Evolutionary conservation across 2,113 vertebrate species (phyloP).

Genomic region (Odocoileus virginianus): DNA sequence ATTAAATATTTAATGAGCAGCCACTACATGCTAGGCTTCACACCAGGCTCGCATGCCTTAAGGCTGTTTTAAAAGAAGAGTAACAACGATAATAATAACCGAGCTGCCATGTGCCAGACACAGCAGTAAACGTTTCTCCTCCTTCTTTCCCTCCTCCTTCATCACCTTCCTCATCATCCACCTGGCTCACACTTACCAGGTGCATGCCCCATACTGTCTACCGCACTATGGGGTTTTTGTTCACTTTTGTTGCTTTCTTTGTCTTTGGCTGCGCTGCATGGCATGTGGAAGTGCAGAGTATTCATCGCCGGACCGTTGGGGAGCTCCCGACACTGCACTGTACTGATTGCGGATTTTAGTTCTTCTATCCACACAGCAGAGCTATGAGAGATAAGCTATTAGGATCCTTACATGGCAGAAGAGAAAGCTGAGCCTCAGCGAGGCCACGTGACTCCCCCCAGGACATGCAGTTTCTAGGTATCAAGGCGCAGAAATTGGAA

Average conservation of each 20-base stretch:
- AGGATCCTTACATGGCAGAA: not conserved
- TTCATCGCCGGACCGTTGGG: not conserved
- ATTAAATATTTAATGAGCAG: constrained; percentile 14
- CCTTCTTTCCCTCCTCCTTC: accelerated
- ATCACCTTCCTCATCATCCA: accelerated
- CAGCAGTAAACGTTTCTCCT: accelerated
- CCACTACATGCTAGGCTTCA: not conserved
- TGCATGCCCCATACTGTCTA: accelerated
- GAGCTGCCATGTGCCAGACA: accelerated
- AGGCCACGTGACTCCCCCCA: not conserved
- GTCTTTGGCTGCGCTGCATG: not conserved
- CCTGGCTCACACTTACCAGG: not conserved
- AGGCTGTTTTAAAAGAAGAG: not conserved
- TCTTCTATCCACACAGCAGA: accelerated
- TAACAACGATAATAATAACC: no score
- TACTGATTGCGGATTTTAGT: accelerated
- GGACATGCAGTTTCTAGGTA: not conserved
- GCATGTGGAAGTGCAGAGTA: not conserved
- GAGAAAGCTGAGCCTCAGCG: not conserved
- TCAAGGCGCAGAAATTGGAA: not conserved
- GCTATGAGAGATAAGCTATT: accelerated
- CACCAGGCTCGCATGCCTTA: not conserved
- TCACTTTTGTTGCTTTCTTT: not conserved
- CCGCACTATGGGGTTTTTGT: accelerated
- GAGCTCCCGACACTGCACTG: accelerated